Conservation (phyloP, 2,113 vertebrate species). For the Melierax canorus region DNA sequence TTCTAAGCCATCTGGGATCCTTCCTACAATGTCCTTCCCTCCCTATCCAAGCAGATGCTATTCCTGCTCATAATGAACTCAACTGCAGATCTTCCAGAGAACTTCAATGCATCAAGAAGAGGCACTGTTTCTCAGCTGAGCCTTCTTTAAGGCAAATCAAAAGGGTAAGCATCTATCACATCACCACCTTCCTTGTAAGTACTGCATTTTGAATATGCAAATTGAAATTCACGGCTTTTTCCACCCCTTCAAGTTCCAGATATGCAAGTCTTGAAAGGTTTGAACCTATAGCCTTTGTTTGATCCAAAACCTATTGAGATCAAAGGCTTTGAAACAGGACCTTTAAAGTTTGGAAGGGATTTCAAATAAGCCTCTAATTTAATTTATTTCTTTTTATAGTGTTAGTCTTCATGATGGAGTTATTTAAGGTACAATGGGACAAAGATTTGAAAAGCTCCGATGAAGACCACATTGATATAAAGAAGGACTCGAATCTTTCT, state of each 20-base stretch:
- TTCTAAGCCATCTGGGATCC: not conserved
- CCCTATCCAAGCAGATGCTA: not conserved
- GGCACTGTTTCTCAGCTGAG: not conserved
- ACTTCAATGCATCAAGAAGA: not conserved
- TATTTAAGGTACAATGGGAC: not conserved
- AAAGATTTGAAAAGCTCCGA: not conserved
- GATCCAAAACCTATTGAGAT: not conserved
- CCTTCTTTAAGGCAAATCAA: not conserved
- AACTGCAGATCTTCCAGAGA: not conserved
- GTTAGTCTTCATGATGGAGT: not conserved
- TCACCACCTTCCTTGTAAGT: not conserved
- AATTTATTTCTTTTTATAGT: not conserved
- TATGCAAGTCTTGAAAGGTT: not conserved
- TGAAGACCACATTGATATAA: not conserved
- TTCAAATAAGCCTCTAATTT: not conserved
- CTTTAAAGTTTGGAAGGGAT: not conserved
- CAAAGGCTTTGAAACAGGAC: slow-evolving; percentile 1
- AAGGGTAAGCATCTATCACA: not conserved
- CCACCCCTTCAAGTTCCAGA: not conserved
- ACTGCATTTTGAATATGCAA: not conserved
- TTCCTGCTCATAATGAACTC: not conserved
- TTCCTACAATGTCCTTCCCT: not conserved
- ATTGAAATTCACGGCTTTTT: not conserved
- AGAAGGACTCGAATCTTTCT: not conserved
- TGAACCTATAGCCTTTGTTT: not conserved